A percentile compares a stretch with the other conserved stretches of the same genome.
Conservation (phyloP, 2,888 invertebrate genomes). For the Hyalella azteca region DNA sequence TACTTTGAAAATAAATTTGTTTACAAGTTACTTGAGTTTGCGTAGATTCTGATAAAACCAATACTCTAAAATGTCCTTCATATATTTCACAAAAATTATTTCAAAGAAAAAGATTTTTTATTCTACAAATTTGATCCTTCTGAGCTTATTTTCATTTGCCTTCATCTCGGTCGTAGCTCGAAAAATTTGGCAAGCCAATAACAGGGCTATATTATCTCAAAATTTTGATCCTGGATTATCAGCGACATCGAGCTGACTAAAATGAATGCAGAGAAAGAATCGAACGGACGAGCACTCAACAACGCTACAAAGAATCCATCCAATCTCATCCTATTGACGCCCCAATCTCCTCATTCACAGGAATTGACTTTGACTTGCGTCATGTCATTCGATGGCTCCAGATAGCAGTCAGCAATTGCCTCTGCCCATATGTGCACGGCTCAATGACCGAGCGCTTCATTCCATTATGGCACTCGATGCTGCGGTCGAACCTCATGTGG, state of each 20-base stretch:
- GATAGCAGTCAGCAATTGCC: slow-evolving; percentile 30
- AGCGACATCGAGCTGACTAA: neutral
- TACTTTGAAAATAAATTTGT: too few relatives aligned
- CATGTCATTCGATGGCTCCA: neutral
- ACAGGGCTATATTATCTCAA: too few relatives aligned
- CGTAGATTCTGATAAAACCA: too few relatives aligned
- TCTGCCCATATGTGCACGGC: neutral
- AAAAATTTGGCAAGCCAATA: too few relatives aligned
- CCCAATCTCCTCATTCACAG: slow-evolving; percentile 32
- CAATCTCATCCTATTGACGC: slow-evolving; percentile 37
- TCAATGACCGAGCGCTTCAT: slow-evolving; percentile 19
- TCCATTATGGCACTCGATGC: slow-evolving; percentile 1
- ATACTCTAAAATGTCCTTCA: too few relatives aligned
- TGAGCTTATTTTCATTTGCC: too few relatives aligned
- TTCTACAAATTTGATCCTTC: too few relatives aligned
- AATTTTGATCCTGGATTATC: neutral
- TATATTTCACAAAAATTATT: too few relatives aligned
- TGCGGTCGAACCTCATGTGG: too few relatives aligned
- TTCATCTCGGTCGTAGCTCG: too few relatives aligned
- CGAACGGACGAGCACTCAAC: neutral
- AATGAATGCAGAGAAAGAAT: neutral
- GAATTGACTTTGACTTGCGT: slow-evolving; percentile 34
- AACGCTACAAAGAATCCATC: slow-evolving; percentile 26
- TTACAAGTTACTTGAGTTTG: too few relatives aligned
- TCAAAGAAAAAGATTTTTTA: too few relatives aligned